Percentiles rank a stretch among this genome's conserved stretches.
Evolutionary conservation across 2,888 invertebrate genomes (phyloP).

Genomic region (Brachylomia viminalis): DNA sequence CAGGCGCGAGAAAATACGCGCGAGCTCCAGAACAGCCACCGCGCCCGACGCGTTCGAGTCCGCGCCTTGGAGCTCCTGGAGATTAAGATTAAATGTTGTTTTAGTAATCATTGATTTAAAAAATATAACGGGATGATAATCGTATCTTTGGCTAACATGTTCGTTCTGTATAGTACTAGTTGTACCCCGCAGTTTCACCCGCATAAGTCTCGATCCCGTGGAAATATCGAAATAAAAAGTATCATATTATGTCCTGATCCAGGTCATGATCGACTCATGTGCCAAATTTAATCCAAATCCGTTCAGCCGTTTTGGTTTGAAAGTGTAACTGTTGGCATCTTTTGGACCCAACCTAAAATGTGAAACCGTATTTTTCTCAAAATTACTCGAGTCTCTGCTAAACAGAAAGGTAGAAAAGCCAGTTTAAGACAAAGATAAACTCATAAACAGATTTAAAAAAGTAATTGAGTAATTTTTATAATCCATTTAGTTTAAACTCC

Average conservation of each 20-base stretch:
- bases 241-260: too few relatives aligned
- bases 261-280: too few relatives aligned
- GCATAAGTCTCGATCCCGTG: too few relatives aligned
- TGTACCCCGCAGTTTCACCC: too few relatives aligned
- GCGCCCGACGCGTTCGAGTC: slow-evolving; percentile 98
- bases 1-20: slow-evolving; percentile 96
- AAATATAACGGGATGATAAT: too few relatives aligned
- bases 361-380: slow-evolving; percentile 35
- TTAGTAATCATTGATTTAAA: too few relatives aligned
- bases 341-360: slow-evolving; percentile 22
- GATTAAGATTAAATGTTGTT: too few relatives aligned
- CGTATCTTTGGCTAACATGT: too few relatives aligned
- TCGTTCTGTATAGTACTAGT: too few relatives aligned
- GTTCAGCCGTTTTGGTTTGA: too few relatives aligned
- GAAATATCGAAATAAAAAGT: too few relatives aligned
- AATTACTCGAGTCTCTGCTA: slow-evolving; percentile 43
- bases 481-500: slow-evolving; percentile 47
- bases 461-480: slow-evolving; percentile 46
- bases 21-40: slow-evolving; percentile 96
- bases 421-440: slow-evolving; percentile 54
- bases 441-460: slow-evolving; percentile 57
- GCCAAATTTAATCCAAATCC: too few relatives aligned
- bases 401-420: slow-evolving; percentile 41
- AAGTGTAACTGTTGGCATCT: not conserved
- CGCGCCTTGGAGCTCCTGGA: slow-evolving; percentile 94